A percentile compares a stretch with the other conserved stretches of the same genome.
Conservation (phyloP, 2,113 vertebrate genomes). For the Antigone vipio region DNA sequence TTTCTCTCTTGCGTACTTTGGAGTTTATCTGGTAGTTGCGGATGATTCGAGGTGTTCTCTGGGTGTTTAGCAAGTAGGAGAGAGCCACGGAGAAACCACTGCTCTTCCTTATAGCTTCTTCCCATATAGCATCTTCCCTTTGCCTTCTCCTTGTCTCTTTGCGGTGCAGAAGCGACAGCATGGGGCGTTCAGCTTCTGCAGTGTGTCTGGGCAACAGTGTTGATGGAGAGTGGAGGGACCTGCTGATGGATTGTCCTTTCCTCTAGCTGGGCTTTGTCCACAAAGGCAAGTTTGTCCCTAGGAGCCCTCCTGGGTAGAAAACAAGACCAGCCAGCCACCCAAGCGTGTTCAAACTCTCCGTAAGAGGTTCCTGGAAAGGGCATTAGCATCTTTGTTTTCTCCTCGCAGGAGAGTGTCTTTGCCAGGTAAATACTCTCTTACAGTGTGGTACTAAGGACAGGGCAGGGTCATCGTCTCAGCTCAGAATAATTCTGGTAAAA, state of each 20-base stretch:
- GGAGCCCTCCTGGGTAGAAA: background rate
- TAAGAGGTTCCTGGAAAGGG: background rate
- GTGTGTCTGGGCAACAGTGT: background rate
- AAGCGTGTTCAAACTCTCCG: rapidly evolving
- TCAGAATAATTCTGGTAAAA: background rate
- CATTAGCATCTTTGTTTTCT: background rate
- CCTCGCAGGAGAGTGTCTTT: rapidly evolving
- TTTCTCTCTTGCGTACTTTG: background rate
- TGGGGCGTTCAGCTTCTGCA: background rate
- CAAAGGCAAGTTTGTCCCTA: background rate
- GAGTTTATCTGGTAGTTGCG: background rate
- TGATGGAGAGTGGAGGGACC: background rate
- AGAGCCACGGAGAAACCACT: background rate
- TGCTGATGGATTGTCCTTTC: background rate
- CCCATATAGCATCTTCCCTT: background rate
- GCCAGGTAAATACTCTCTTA: background rate
- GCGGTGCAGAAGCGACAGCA: background rate
- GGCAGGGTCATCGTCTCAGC: background rate
- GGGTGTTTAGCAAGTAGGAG: background rate
- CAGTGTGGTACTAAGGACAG: background rate
- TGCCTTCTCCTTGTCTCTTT: background rate
- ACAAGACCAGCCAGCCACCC: background rate
- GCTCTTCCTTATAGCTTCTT: background rate
- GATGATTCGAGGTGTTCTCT: background rate
- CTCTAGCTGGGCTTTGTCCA: background rate